A percentile compares a stretch with the other conserved stretches of the same genome.
Evolutionary conservation across 2,797 vertebrate genomes (phyloP).

Genomic region (Rhinichthys osculus): DNA sequence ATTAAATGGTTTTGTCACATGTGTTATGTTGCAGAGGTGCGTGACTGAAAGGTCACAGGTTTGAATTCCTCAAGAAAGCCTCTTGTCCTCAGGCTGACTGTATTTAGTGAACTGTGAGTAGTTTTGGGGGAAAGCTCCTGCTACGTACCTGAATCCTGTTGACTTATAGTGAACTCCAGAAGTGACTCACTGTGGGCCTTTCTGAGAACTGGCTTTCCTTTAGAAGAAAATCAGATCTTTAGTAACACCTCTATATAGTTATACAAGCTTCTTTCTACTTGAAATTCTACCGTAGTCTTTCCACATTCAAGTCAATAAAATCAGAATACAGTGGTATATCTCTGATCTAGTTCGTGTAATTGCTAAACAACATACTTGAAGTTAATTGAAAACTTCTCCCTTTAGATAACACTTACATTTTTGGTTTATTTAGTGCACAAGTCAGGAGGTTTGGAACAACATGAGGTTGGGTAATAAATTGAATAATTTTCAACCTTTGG

Average conservation of each 20-base stretch:
- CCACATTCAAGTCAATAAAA: background rate
- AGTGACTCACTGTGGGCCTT: background rate
- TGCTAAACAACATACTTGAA: too few species aligned
- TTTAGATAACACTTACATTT: background rate
- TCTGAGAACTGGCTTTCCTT: background rate
- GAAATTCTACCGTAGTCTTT: too few species aligned
- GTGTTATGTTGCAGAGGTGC: background rate
- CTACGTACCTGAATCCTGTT: background rate
- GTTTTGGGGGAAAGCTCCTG: background rate
- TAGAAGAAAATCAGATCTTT: background rate
- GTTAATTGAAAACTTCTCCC: background rate
- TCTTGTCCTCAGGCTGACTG: background rate
- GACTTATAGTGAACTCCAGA: background rate
- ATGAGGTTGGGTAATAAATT: background rate
- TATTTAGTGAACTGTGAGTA: background rate
- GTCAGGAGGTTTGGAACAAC: background rate
- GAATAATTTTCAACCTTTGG: background rate
- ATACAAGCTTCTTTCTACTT: conserved; percentile 1
- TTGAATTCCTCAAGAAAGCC: conserved; percentile 3
- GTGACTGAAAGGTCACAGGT: conserved; percentile 21
- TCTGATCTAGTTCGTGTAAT: background rate
- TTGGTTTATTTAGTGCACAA: background rate
- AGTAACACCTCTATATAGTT: too few species aligned
- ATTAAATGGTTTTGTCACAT: background rate
- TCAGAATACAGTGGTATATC: background rate